Percentiles rank a stretch among this genome's conserved stretches.
These are phyloP conservation scores for Lucilia sericata DNA, from an alignment of 1,140 invertebrate species.

Conservation along the genomic window DNA sequence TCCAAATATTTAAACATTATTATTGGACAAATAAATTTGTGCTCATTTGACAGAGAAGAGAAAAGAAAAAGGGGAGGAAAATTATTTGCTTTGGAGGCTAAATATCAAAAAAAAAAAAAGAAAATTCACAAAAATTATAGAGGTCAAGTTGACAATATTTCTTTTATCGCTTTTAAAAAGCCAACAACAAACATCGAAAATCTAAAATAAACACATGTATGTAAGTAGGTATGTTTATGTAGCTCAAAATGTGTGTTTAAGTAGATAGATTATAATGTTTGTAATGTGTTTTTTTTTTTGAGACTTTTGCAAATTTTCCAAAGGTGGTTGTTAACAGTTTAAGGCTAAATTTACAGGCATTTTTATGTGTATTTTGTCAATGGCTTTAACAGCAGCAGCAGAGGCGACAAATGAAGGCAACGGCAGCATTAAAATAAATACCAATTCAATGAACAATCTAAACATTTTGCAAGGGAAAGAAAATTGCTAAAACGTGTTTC, in stretches of 20 bases:
- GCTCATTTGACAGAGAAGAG: neutral
- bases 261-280: neutral
- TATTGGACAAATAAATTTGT: neutral
- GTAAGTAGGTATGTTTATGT: too few species aligned
- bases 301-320: neutral
- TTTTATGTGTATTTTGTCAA: conserved; percentile 12
- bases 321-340: neutral
- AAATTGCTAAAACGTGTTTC: neutral
- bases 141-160: conserved; percentile 20
- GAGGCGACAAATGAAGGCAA: neutral
- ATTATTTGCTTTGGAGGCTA: too few species aligned
- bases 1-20: neutral
- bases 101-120: neutral
- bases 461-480: neutral
- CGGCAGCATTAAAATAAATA: neutral
- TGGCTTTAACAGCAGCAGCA: neutral
- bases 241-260: neutral
- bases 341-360: conserved; percentile 2
- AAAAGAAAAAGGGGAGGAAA: neutral
- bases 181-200: conserved; percentile 1
- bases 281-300: too few species aligned
- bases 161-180: neutral
- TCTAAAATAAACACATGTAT: neutral
- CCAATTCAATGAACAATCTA: conserved; percentile 5
- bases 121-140: conserved; percentile 13